Conservation (phyloP, 2,888 invertebrate species). For the Timandra comae region DNA sequence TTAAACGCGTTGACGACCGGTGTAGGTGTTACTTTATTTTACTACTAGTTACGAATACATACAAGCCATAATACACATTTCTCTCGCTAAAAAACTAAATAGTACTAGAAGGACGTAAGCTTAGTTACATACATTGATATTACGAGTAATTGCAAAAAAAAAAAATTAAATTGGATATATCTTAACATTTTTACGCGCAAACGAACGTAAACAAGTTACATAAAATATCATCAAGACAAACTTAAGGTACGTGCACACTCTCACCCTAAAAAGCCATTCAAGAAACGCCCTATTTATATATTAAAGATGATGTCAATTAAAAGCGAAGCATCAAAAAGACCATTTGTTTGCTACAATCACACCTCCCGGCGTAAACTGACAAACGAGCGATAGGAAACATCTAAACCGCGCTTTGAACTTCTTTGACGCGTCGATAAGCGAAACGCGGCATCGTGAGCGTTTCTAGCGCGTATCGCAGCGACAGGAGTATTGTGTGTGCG, state of each 20-base stretch:
- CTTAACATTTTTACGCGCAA: too few species aligned
- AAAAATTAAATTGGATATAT: too few species aligned
- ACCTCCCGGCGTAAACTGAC: slow-evolving; percentile 62
- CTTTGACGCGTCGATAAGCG: slow-evolving; percentile 74
- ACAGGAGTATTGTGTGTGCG: slow-evolving; percentile 38
- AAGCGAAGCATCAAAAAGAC: slow-evolving; percentile 41
- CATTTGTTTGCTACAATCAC: slow-evolving; percentile 67
- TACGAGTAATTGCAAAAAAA: too few species aligned
- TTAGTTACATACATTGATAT: too few species aligned
- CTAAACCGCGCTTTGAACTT: slow-evolving; percentile 72
- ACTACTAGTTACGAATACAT: too few species aligned
- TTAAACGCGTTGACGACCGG: slow-evolving; percentile 49
- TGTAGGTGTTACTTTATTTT: slow-evolving; percentile 11
- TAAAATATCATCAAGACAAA: too few species aligned
- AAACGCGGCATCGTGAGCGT: slow-evolving; percentile 31
- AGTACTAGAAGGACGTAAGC: too few species aligned
- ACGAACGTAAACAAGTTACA: too few species aligned
- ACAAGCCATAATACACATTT: too few species aligned
- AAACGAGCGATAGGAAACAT: slow-evolving; percentile 65
- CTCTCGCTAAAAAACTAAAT: too few species aligned
- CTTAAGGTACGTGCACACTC: too few species aligned
- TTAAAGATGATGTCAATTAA: slow-evolving; percentile 15
- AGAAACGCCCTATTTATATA: slow-evolving; percentile 4
- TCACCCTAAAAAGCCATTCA: neutral
- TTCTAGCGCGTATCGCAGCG: slow-evolving; percentile 14